Conservation (phyloP, 2,797 vertebrate genomes). For the Poecilia wingei region DNA sequence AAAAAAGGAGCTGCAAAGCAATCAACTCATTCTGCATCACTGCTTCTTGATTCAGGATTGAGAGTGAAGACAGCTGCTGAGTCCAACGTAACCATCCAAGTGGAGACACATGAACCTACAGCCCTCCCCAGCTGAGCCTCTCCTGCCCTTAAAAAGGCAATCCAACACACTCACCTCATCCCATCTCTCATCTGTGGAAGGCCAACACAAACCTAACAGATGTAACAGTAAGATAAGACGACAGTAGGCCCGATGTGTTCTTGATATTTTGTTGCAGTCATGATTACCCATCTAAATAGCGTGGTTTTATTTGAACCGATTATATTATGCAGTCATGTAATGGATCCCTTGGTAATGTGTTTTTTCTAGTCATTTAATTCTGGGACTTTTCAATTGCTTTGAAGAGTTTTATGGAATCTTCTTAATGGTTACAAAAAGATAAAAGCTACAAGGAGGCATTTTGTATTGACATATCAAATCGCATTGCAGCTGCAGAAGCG, state of each 20-base stretch:
- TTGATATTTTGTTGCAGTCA: not conserved
- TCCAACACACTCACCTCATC: conserved; percentile 23
- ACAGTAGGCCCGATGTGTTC: not conserved
- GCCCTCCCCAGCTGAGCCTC: conserved; percentile 43
- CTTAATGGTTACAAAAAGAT: not conserved
- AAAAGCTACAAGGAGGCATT: not conserved
- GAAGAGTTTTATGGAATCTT: not conserved
- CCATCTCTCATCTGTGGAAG: conserved; percentile 20
- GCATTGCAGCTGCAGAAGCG: not conserved
- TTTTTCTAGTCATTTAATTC: not conserved
- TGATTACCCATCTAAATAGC: not conserved
- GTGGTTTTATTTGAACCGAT: not conserved
- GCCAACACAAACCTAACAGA: conserved; percentile 9
- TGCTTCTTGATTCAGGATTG: not conserved
- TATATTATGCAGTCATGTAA: not conserved
- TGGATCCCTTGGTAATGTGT: not conserved
- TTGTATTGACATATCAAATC: not conserved
- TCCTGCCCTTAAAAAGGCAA: conserved; percentile 75
- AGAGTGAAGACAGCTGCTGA: conserved; percentile 46
- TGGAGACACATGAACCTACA: conserved; percentile 27
- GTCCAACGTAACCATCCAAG: conserved; percentile 19
- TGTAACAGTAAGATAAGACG: not conserved
- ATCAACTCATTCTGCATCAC: not conserved
- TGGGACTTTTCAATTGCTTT: not conserved
- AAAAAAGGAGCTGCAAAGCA: not conserved